phyloP scores from a whole-genome alignment of 2,888 invertebrate species.

The Artemia sp. region DNA sequence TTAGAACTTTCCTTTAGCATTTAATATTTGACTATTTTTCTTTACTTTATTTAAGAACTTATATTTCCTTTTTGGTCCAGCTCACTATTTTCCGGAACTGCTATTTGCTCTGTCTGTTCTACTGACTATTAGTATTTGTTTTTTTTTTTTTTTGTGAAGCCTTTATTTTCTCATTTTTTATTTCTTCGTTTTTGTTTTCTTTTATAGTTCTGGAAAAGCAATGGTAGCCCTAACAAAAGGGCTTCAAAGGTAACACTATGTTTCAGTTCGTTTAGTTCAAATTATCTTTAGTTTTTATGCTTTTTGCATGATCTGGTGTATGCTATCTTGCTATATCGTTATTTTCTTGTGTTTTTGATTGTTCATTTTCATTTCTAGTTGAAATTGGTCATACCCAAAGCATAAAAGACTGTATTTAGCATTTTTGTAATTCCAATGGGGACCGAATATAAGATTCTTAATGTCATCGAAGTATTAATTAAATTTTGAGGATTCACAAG shows the following conservation, averaged over 20 bases:
- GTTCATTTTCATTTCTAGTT: too few relatives aligned
- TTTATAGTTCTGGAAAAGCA: conserved; percentile 59
- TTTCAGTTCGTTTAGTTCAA: conserved; percentile 7
- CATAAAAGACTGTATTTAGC: too few relatives aligned
- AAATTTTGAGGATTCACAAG: too few relatives aligned
- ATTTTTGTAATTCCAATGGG: too few relatives aligned
- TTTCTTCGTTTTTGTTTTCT: conserved; percentile 34
- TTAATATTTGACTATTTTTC: conserved; percentile 1
- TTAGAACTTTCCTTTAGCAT: background rate
- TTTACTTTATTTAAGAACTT: background rate
- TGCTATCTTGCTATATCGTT: background rate
- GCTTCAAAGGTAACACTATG: conserved; percentile 52
- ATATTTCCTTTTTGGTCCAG: conserved; percentile 18
- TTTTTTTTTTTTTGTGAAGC: conserved; percentile 20
- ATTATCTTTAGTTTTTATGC: background rate
- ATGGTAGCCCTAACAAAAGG: conserved; percentile 71
- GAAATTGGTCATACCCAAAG: too few relatives aligned
- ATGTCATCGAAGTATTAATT: too few relatives aligned
- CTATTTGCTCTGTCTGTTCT: conserved; percentile 23
- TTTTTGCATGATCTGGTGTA: background rate
- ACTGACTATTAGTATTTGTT: conserved; percentile 27
- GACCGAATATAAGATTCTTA: too few relatives aligned
- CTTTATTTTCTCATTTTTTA: conserved; percentile 19
- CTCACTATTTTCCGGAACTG: conserved; percentile 22
- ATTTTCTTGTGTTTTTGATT: background rate